Evolutionary conservation across 2,113 vertebrate species (phyloP).

Genomic region (Hemibates koningsi): DNA sequence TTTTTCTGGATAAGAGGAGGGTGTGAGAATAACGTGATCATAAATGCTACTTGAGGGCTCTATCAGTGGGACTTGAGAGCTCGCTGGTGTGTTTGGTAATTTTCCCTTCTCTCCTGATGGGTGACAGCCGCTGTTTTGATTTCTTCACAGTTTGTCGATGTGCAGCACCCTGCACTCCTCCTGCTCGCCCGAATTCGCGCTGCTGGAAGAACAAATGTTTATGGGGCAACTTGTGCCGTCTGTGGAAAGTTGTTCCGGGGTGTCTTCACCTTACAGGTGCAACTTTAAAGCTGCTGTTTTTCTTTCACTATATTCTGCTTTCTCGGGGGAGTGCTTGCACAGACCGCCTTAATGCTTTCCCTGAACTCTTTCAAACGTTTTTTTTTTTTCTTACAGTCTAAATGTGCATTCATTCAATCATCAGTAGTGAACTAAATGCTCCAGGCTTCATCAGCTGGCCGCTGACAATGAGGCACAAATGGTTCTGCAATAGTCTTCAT

Average conservation of each 20-base stretch:
- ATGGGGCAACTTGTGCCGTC: conserved; percentile 33
- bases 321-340: background rate
- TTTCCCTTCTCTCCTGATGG: background rate
- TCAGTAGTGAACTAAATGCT: conserved; percentile 28
- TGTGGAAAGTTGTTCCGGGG: conserved; percentile 41
- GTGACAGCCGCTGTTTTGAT: conserved; percentile 17
- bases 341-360: background rate
- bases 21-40: background rate
- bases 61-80: conserved; percentile 17
- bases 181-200: background rate
- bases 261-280: conserved; percentile 9
- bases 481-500: background rate
- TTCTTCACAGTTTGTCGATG: background rate
- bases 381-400: background rate
- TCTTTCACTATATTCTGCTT: background rate
- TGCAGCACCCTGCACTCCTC: background rate
- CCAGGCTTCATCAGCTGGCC: background rate
- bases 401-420: conserved; percentile 8
- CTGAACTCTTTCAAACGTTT: background rate
- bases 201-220: conserved; percentile 25
- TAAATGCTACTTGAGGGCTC: background rate
- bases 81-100: background rate
- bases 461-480: conserved; percentile 19
- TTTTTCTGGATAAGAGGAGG: background rate
- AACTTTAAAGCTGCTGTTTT: background rate